Evolutionary conservation across 30 jellyfish, hydroid and myxozoan genomes (phyloP), one percentile per base, ranked within the genome.

Genomic region (Pseudorhiza aurosa): DNA sequence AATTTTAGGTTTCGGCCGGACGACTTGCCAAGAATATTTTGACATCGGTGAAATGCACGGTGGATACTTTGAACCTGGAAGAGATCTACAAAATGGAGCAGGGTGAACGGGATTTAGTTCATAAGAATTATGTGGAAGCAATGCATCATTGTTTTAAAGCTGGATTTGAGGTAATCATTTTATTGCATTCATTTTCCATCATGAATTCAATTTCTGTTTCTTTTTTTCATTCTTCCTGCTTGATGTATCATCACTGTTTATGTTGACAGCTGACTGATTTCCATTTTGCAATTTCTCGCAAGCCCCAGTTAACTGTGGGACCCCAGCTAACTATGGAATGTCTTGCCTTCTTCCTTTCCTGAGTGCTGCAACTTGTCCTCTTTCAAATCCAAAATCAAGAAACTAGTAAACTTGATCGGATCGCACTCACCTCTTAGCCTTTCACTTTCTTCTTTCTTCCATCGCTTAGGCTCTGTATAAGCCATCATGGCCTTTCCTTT

Each of bases 91-190:
- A 83, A 4, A 31, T 79, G 88, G 97, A 85, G 32, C 91, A 71
- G 45, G 65, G 68, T 0, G 99, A 93, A 8, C 33, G 53, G 30
- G 67, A 33, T 18, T 59, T 76, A 11, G 88, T 81, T 15, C 96
- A 63, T 58, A 77, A 50, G 19, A 72, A 49, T 47, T 83, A 77
- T 65, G 88, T 94, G 21, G 99, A 88, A 67, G 71, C 95, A 21
- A 87, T 94, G 97, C 97, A 82, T 47, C 81, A 64, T 21, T 87
- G 95, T 32, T 94, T 81, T 47, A 44, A 77, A 67, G 57, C 95
- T 33, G 99, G 99, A n/a, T 94, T 94, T 75, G 99, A 94, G 99
- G 99, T 94, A 10, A 36, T n/a, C n/a, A n/a, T n/a, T n/a, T n/a
- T n/a, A n/a, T n/a, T 87, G 5, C 25, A 21, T 15, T 26, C 2